phyloP scores from a whole-genome alignment of 2,888 invertebrate genomes.

The Amphipyra berbera region DNA sequence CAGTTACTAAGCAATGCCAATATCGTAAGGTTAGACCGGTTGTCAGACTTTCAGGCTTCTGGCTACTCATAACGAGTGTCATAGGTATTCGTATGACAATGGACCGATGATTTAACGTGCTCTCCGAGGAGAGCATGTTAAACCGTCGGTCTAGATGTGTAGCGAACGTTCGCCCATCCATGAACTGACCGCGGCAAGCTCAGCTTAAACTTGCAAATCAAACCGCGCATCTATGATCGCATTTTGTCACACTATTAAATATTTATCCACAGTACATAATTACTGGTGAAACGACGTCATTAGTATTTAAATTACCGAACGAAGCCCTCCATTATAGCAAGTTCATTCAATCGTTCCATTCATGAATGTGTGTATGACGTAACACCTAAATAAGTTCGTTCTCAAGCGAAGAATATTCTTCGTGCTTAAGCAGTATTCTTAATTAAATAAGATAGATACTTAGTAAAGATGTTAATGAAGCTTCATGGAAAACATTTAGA shows the following conservation, averaged over 20 bases:
- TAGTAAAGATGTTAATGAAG: constrained; percentile 36
- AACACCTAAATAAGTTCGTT: constrained; percentile 8
- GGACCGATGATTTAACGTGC: too few relatives aligned
- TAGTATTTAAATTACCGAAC: constrained; percentile 10
- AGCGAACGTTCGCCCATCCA: too few relatives aligned
- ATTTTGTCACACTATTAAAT: background rate
- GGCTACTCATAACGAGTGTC: too few relatives aligned
- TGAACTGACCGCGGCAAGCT: too few relatives aligned
- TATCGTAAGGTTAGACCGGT: too few relatives aligned
- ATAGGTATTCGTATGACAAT: too few relatives aligned
- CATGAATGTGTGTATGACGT: constrained; percentile 40
- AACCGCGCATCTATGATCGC: too few relatives aligned
- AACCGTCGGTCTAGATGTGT: too few relatives aligned
- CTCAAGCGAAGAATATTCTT: background rate
- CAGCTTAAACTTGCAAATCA: too few relatives aligned
- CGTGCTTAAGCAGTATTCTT: background rate
- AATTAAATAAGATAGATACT: constrained; percentile 30
- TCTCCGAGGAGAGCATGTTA: too few relatives aligned
- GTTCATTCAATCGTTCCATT: constrained; percentile 42
- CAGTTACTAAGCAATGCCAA: too few relatives aligned
- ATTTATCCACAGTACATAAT: background rate
- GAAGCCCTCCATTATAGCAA: constrained; percentile 2
- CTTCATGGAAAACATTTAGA: constrained; percentile 18
- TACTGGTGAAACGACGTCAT: background rate
- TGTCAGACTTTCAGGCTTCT: too few relatives aligned